Percentiles rank a stretch among this genome's conserved stretches.
Evolutionary conservation across 30 jellyfish, hydroid and myxozoan species (phyloP).

Genomic region (Turritopsis dohrnii): DNA sequence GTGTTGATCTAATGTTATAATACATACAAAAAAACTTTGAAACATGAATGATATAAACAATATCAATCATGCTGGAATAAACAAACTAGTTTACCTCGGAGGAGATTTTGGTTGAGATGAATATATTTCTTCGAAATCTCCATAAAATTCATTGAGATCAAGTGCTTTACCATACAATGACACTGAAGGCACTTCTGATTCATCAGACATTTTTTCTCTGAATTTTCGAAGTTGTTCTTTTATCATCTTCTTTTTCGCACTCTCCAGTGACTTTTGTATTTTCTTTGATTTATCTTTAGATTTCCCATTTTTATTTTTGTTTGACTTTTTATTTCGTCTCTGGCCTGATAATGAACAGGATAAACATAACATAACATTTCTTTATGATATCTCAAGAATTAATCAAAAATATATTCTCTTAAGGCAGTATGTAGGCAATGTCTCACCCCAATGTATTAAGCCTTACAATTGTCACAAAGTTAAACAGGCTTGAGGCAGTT

Average conservation of each 20-base stretch:
- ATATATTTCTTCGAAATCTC: conserved; percentile 6
- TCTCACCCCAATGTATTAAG: too few species aligned
- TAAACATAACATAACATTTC: neutral
- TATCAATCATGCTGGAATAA: too few species aligned
- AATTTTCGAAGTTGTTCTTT: conserved; percentile 7
- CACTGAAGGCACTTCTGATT: neutral
- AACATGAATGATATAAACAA: too few species aligned
- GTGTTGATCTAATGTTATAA: neutral
- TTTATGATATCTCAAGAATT: neutral
- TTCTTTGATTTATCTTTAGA: neutral
- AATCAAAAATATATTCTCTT: neutral
- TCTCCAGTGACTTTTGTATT: neutral
- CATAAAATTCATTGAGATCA: conserved; percentile 26
- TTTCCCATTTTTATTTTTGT: neutral
- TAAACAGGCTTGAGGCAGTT: too few species aligned
- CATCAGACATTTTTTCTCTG: neutral
- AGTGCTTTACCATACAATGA: conserved; percentile 13
- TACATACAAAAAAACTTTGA: neutral
- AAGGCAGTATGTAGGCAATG: too few species aligned
- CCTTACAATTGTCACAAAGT: too few species aligned
- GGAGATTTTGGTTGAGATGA: neutral
- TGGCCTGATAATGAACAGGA: neutral
- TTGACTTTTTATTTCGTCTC: neutral
- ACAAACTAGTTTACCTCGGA: neutral
- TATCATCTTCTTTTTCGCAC: neutral